phyloP scores from a whole-genome alignment of 2,888 invertebrate species.

The Thymelicus lineola region DNA sequence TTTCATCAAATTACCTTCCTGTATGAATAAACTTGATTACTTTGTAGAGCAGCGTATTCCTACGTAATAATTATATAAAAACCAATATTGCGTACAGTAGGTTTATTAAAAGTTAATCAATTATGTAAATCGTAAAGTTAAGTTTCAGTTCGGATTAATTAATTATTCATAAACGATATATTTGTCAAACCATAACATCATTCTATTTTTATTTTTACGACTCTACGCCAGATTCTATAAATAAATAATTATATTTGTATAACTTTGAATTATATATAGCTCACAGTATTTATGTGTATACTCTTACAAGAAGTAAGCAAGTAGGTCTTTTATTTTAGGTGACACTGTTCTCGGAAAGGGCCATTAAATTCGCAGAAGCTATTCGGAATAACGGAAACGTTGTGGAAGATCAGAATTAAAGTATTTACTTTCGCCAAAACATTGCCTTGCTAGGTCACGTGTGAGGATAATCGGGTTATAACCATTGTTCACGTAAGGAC shows the following conservation, averaged over 20 bases:
- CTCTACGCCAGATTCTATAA: no score
- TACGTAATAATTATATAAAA: neutral
- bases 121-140: no score
- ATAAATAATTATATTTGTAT: no score
- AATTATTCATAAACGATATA: no score
- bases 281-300: neutral
- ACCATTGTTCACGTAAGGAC: slow-evolving; percentile 52
- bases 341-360: slow-evolving; percentile 6
- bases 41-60: neutral
- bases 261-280: neutral
- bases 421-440: slow-evolving; percentile 64
- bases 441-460: slow-evolving; percentile 60
- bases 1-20: no score
- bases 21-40: no score
- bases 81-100: no score
- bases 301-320: neutral
- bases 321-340: slow-evolving; percentile 3
- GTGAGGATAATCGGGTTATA: slow-evolving; percentile 64
- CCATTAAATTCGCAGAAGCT: slow-evolving; percentile 23
- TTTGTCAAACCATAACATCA: no score
- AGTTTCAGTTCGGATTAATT: no score
- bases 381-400: slow-evolving; percentile 14
- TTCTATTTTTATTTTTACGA: no score
- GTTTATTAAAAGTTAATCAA: no score
- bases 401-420: slow-evolving; percentile 49